These are phyloP conservation scores for Mormoops blainvillei DNA, from an alignment of 2,113 vertebrate species.

Conservation along the genomic window DNA sequence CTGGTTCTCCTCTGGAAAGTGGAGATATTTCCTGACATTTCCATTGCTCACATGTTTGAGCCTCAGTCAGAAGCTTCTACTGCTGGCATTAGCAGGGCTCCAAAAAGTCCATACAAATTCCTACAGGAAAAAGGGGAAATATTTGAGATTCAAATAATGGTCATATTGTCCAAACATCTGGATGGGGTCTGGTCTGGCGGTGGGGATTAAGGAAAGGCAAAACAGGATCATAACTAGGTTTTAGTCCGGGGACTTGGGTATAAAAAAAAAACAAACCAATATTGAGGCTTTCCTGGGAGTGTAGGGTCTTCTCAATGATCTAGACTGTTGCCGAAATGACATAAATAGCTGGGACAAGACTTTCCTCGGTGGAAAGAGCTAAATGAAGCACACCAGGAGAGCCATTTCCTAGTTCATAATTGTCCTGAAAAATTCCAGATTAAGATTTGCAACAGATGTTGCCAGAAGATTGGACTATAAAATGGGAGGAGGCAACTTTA, in stretches of 20 bases:
- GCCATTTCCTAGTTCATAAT: not conserved
- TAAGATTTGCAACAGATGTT: not conserved
- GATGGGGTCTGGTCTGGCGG: not conserved
- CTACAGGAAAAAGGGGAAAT: not conserved
- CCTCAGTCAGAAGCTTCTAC: slow-evolving; percentile 39
- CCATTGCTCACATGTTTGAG: not conserved
- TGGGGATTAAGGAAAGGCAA: not conserved
- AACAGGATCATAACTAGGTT: not conserved
- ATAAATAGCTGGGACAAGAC: not conserved
- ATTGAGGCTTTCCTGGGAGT: not conserved
- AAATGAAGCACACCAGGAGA: not conserved
- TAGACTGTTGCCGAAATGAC: not conserved
- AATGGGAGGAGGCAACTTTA: not conserved
- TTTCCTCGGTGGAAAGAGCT: not conserved
- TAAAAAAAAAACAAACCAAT: not conserved
- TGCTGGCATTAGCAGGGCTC: not conserved
- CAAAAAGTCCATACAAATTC: not conserved
- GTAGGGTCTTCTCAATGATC: not conserved
- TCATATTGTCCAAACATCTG: slow-evolving; percentile 19
- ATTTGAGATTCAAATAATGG: slow-evolving; percentile 9
- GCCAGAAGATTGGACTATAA: not conserved
- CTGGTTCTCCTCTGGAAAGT: slow-evolving; percentile 46
- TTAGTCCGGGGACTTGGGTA: not conserved
- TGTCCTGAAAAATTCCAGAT: not conserved
- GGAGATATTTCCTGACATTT: slow-evolving; percentile 30